Evolutionary conservation across 2,888 invertebrate species (phyloP).

Genomic region (Ichneumoninae sp.): DNA sequence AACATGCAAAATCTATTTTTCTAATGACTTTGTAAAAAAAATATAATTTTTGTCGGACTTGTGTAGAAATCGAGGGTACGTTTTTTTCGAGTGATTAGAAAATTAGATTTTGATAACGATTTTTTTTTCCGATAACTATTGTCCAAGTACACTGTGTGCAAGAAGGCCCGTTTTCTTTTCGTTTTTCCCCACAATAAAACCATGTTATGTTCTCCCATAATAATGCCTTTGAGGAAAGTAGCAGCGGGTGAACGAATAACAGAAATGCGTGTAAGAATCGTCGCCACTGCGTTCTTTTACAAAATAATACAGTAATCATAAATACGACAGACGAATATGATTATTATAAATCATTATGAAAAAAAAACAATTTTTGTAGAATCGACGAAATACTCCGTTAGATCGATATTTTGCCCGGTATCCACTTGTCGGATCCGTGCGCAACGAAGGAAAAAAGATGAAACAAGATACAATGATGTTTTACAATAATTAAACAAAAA

Average conservation of each 20-base stretch:
- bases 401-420: constrained; percentile 55
- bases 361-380: constrained; percentile 64
- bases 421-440: constrained; percentile 39
- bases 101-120: constrained; percentile 26
- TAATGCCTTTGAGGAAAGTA: constrained; percentile 42
- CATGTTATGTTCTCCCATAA: background rate
- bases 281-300: constrained; percentile 62
- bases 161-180: background rate
- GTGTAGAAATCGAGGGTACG: background rate
- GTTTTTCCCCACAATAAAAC: constrained; percentile 13
- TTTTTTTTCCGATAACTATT: constrained; percentile 5
- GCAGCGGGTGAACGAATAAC: background rate
- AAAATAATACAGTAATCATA: constrained; percentile 38
- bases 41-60: background rate
- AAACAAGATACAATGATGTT: constrained; percentile 45
- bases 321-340: constrained; percentile 57
- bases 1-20: constrained; percentile 20
- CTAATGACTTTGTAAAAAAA: background rate
- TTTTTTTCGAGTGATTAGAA: constrained; percentile 32
- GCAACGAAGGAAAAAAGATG: constrained; percentile 29
- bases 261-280: background rate
- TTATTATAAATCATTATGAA: constrained; percentile 14
- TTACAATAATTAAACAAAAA: constrained; percentile 24
- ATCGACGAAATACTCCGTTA: constrained; percentile 73
- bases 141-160: constrained; percentile 1